phyloP scores from a whole-genome alignment of 2,797 vertebrate species.

The Brachyrhaphis roseni region DNA sequence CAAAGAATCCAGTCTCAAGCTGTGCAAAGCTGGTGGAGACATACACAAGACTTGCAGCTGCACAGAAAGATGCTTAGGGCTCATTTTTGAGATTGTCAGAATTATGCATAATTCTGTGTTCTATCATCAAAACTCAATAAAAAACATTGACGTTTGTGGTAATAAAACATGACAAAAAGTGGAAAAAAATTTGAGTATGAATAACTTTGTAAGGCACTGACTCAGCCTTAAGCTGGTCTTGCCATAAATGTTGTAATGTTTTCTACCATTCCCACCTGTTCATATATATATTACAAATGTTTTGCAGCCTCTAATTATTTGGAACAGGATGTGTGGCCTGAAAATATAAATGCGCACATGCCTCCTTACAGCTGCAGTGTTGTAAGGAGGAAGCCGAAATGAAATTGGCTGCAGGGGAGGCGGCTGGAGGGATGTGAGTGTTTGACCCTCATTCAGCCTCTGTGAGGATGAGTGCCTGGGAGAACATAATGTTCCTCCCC shows the following conservation, averaged over 20 bases:
- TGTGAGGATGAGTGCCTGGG: constrained; percentile 39
- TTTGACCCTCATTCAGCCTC: constrained; percentile 55
- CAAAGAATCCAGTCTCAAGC: background rate
- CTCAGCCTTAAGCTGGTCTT: constrained; percentile 13
- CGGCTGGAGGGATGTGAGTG: constrained; percentile 28
- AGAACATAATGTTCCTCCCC: constrained; percentile 71
- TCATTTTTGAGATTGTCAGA: background rate
- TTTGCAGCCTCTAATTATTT: constrained; percentile 24
- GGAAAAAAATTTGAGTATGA: background rate
- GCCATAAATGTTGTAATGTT: background rate
- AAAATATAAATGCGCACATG: constrained; percentile 1
- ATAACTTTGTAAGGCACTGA: background rate
- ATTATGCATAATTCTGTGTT: background rate
- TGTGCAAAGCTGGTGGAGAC: background rate
- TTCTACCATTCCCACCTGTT: background rate
- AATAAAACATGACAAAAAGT: background rate
- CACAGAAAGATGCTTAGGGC: background rate
- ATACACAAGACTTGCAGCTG: background rate
- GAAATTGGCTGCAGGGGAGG: constrained; percentile 21
- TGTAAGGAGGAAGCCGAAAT: constrained; percentile 21
- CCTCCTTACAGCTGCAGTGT: constrained; percentile 20
- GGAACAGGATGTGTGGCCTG: constrained; percentile 19
- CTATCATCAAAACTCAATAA: background rate
- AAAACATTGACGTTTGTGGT: background rate
- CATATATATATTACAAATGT: background rate